phyloP scores from a whole-genome alignment of 2,797 vertebrate species.

The Eulemur rubriventer region DNA sequence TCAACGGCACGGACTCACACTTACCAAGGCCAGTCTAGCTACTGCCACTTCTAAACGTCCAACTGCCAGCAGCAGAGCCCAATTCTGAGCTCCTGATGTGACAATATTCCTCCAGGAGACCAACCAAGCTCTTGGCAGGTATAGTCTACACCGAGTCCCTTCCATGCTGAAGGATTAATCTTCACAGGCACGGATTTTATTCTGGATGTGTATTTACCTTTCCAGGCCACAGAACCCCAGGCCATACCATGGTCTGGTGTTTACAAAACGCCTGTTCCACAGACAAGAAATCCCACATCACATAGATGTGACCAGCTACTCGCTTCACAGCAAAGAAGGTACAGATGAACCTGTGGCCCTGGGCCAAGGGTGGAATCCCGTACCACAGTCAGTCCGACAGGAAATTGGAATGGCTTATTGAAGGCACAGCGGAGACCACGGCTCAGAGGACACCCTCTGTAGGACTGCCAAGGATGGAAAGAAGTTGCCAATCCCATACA shows the following conservation, averaged over 20 bases:
- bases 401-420: not conserved
- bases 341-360: not conserved
- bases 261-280: not conserved
- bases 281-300: not conserved
- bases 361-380: not conserved
- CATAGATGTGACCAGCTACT: not conserved
- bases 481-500: not conserved
- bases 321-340: not conserved
- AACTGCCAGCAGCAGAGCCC: not conserved
- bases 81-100: not conserved
- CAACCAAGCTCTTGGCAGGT: not conserved
- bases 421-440: not conserved
- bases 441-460: not conserved
- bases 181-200: no score
- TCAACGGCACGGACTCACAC: not conserved
- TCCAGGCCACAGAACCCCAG: not conserved
- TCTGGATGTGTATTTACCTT: not conserved
- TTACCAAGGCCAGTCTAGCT: not conserved
- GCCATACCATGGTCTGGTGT: no score
- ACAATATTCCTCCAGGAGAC: not conserved
- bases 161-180: not conserved
- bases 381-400: not conserved
- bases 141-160: not conserved
- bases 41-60: not conserved
- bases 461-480: not conserved